A percentile compares a stretch with the other conserved stretches of the same genome.
phyloP scores from a whole-genome alignment of 2,113 vertebrate genomes.

The Amblyopsis rosae region DNA sequence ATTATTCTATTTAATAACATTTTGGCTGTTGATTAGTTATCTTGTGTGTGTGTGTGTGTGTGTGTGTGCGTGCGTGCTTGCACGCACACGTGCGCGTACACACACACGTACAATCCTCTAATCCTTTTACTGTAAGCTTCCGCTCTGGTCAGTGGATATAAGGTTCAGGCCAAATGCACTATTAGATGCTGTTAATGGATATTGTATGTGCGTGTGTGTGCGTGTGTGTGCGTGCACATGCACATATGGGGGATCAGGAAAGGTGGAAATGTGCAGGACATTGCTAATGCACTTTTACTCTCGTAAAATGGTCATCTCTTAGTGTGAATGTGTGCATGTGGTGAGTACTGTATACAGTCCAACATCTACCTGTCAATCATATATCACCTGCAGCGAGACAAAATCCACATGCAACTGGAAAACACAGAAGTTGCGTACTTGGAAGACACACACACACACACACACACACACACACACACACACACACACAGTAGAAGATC shows the following conservation, averaged over 20 bases:
- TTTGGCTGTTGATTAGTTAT: background rate
- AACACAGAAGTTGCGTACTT: background rate
- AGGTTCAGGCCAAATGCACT: conserved; percentile 5
- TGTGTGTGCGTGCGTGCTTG: too few relatives aligned
- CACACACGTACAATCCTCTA: background rate
- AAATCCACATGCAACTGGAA: background rate
- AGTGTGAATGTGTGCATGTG: conserved; percentile 1
- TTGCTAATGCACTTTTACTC: conserved; percentile 28
- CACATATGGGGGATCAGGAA: background rate
- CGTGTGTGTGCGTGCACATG: background rate
- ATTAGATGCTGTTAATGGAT: conserved; percentile 32
- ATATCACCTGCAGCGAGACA: background rate
- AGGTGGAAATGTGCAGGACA: conserved; percentile 22
- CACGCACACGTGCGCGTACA: background rate
- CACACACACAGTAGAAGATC: conserved; percentile 42
- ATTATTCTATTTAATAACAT: background rate
- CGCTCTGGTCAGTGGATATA: conserved; percentile 9
- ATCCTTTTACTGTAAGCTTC: conserved; percentile 1
- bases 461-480: conserved; percentile 33
- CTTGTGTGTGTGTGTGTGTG: background rate
- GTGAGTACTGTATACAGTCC: too few relatives aligned
- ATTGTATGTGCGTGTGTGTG: conserved; percentile 3
- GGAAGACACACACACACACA: conserved; percentile 27
- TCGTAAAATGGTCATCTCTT: too few relatives aligned
- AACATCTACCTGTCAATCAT: background rate